Percentiles rank a stretch among this genome's conserved stretches.
phyloP scores from a whole-genome alignment of 2,113 vertebrate species.

The Neoarius graeffei region DNA sequence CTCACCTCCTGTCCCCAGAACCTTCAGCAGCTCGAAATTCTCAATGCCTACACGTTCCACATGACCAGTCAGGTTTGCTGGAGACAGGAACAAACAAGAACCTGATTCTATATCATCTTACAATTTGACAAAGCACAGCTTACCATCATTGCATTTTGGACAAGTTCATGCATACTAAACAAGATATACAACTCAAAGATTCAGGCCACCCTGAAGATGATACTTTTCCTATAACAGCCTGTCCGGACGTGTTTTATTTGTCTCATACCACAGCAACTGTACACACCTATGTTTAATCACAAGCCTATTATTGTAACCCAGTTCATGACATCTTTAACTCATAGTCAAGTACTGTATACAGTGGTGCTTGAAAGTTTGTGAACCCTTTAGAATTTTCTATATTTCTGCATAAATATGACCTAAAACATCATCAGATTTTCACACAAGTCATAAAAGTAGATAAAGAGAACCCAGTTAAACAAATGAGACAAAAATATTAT shows the following conservation, averaged over 20 bases:
- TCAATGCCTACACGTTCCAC: slow-evolving; percentile 96
- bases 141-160: not conserved
- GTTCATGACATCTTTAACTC: not conserved
- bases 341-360: not conserved
- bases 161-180: not conserved
- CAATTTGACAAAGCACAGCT: not conserved
- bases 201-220: not conserved
- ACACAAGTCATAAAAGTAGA: too few species aligned
- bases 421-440: too few species aligned
- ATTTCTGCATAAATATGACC: too few species aligned
- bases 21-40: slow-evolving; percentile 96
- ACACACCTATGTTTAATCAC: not conserved
- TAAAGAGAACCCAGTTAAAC: too few species aligned
- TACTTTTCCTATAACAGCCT: not conserved
- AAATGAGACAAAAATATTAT: too few species aligned
- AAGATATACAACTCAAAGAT: not conserved
- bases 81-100: slow-evolving; percentile 48
- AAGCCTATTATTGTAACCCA: not conserved
- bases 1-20: slow-evolving; percentile 96
- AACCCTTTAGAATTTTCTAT: too few species aligned
- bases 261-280: not conserved
- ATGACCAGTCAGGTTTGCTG: slow-evolving; percentile 95
- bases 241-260: not conserved
- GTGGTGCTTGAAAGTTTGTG: too few species aligned
- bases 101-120: not conserved